Evolutionary conservation across 92 coral and sea anemone species (phyloP).

Genomic region (Palythoa grandis): DNA sequence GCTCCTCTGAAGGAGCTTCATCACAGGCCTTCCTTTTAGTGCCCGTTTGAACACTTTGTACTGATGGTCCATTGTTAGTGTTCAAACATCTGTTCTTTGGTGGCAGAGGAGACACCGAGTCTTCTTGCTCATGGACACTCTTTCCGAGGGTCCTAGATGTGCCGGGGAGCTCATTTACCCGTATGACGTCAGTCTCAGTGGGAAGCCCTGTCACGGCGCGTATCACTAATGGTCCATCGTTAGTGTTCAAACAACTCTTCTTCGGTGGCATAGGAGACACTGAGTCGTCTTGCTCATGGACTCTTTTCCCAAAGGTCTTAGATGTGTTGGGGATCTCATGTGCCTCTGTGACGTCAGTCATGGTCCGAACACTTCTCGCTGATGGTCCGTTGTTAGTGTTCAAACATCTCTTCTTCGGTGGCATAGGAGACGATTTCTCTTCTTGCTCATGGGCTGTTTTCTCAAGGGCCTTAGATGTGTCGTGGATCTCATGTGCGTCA

Average conservation of each 20-base stretch:
- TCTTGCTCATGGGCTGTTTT: slow-evolving; percentile 14
- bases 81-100: slow-evolving; percentile 21
- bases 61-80: not conserved
- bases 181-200: not conserved
- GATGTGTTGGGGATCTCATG: slow-evolving; percentile 3
- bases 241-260: slow-evolving; percentile 11
- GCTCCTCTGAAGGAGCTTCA: slow-evolving; percentile 28
- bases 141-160: slow-evolving; percentile 20
- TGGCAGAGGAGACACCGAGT: not conserved
- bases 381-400: not conserved
- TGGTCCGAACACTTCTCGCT: not conserved
- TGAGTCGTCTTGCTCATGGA: not conserved
- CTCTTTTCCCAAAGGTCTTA: not conserved
- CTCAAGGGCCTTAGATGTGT: slow-evolving; percentile 12
- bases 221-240: not conserved
- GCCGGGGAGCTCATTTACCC: not conserved
- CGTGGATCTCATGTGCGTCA: not conserved
- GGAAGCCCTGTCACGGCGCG: not conserved
- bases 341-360: not conserved
- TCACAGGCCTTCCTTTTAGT: slow-evolving; percentile 28
- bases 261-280: not conserved
- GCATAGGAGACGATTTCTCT: not conserved
- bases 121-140: slow-evolving; percentile 15
- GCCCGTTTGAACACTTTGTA: not conserved
- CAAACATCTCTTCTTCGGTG: slow-evolving; percentile 11